Conservation (phyloP, 2,113 vertebrate genomes). For the Trogon surrucura region DNA sequence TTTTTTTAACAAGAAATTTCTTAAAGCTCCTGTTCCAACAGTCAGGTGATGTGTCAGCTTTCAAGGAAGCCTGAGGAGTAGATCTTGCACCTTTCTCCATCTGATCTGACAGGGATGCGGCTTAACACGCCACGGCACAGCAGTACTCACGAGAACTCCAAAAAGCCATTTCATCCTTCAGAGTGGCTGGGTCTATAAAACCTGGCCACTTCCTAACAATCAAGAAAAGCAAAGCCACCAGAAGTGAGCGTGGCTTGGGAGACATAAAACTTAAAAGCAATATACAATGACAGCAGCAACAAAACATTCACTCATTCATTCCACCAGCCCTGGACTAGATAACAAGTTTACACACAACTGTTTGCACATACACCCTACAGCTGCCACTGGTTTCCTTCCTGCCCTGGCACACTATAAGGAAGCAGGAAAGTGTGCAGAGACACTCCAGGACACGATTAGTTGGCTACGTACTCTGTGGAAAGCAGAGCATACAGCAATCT, state of each 20-base stretch:
- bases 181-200: background rate
- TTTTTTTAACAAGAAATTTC: background rate
- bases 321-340: background rate
- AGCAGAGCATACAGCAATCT: background rate
- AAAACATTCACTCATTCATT: background rate
- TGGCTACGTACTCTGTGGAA: background rate
- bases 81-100: background rate
- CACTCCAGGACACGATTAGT: background rate
- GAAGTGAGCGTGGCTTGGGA: background rate
- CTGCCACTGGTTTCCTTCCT: background rate
- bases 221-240: background rate
- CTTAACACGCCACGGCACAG: background rate
- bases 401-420: background rate
- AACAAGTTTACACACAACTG: background rate
- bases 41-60: background rate
- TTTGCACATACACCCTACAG: background rate
- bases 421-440: background rate
- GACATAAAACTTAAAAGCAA: background rate
- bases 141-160: rapidly evolving
- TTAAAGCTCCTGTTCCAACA: background rate
- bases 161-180: background rate
- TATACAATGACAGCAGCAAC: background rate
- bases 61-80: background rate
- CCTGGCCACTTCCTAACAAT: background rate
- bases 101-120: background rate